These are phyloP conservation scores for Hipposideros larvatus DNA, from an alignment of 2,797 vertebrate genomes.

Conservation along the genomic window DNA sequence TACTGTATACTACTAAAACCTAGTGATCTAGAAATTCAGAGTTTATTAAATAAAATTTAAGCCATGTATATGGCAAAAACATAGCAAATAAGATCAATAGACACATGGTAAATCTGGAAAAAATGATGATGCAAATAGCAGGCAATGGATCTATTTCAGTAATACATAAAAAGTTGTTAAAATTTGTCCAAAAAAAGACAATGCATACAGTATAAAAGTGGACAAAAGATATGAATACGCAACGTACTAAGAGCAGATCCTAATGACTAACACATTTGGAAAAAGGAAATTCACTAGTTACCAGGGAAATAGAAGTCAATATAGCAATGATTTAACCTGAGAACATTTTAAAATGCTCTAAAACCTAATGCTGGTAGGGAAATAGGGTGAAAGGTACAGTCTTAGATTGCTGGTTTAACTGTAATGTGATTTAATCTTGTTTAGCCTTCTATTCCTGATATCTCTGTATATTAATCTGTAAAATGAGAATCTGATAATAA, in stretches of 20 bases:
- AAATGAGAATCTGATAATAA: neutral
- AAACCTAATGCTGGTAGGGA: neutral
- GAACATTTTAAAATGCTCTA: neutral
- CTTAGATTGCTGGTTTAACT: neutral
- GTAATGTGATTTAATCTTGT: neutral
- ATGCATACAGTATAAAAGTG: neutral
- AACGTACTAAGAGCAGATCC: neutral
- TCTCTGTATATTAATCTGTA: neutral
- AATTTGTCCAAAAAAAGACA: neutral
- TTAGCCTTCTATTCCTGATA: neutral
- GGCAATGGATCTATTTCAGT: neutral
- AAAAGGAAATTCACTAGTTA: neutral
- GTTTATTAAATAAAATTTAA: constrained; percentile 12
- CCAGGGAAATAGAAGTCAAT: neutral
- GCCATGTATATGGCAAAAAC: neutral
- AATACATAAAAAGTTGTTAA: neutral
- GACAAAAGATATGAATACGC: neutral
- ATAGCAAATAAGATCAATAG: neutral
- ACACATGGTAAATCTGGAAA: neutral
- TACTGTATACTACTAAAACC: neutral
- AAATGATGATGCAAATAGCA: neutral
- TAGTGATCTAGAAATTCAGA: neutral
- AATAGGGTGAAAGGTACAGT: neutral
- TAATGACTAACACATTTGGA: neutral
- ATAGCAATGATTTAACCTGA: neutral